Evolutionary conservation across 2,797 vertebrate species (phyloP).

Genomic region (Acanthurus leucopareius): DNA sequence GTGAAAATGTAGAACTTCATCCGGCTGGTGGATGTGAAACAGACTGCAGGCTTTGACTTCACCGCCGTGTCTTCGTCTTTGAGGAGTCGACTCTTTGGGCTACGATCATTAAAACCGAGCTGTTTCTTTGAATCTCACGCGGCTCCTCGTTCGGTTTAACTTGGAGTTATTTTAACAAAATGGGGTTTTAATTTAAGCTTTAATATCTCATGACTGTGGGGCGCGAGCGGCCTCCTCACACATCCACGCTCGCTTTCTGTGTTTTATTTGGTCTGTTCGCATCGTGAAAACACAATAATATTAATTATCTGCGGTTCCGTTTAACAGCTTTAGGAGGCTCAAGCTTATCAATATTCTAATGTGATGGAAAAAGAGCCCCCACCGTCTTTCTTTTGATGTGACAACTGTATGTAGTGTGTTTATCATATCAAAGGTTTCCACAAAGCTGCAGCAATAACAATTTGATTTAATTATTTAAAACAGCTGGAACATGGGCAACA

Average conservation of each 20-base stretch:
- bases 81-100: not conserved
- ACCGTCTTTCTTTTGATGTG: conserved; percentile 15
- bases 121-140: not conserved
- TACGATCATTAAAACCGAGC: conserved; percentile 8
- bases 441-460: not conserved
- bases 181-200: not conserved
- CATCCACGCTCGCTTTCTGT: not conserved
- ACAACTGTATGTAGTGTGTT: not conserved
- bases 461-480: conserved; percentile 16
- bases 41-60: too few species aligned
- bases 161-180: conserved; percentile 21
- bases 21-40: not conserved
- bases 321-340: not conserved
- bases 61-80: not conserved
- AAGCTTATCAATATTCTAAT: conserved; percentile 25
- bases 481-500: not conserved
- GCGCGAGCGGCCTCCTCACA: not conserved
- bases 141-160: conserved; percentile 3
- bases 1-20: conserved; percentile 23
- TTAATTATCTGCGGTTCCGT: not conserved
- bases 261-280: not conserved
- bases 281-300: not conserved
- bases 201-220: not conserved
- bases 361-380: not conserved
- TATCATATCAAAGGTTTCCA: conserved; percentile 44